Percentiles rank a stretch among this genome's conserved stretches.
These are phyloP conservation scores for Lucinisca nassula DNA, from an alignment of 2,888 invertebrate genomes.

Conservation along the genomic window DNA sequence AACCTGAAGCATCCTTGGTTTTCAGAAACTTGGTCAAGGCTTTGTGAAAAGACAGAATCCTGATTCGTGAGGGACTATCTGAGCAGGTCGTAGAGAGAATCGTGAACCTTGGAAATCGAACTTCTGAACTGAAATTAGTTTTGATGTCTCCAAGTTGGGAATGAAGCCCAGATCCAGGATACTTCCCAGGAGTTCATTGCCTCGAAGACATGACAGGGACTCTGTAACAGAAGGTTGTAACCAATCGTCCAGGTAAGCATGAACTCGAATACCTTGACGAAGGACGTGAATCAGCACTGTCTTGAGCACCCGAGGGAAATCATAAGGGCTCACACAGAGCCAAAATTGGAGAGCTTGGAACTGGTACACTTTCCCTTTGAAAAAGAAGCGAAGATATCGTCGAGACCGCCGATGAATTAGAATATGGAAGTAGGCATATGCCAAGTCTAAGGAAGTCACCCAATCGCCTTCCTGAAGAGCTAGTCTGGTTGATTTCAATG, in stretches of 20 bases:
- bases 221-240: neutral
- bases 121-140: neutral
- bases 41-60: neutral
- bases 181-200: neutral
- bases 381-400: no score
- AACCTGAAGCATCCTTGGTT: neutral
- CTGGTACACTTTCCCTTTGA: neutral
- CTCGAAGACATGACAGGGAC: neutral
- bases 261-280: neutral
- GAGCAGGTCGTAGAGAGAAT: neutral
- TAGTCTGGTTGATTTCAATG: neutral
- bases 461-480: neutral
- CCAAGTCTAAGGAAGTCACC: neutral
- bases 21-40: neutral
- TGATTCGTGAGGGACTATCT: neutral
- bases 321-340: neutral
- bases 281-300: neutral
- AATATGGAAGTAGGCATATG: neutral
- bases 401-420: neutral
- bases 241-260: neutral
- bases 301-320: neutral
- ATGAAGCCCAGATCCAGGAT: neutral
- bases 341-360: neutral
- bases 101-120: neutral
- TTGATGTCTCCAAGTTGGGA: neutral